phyloP scores from a whole-genome alignment of 2,888 invertebrate species.

The Ectemnius lituratus region DNA sequence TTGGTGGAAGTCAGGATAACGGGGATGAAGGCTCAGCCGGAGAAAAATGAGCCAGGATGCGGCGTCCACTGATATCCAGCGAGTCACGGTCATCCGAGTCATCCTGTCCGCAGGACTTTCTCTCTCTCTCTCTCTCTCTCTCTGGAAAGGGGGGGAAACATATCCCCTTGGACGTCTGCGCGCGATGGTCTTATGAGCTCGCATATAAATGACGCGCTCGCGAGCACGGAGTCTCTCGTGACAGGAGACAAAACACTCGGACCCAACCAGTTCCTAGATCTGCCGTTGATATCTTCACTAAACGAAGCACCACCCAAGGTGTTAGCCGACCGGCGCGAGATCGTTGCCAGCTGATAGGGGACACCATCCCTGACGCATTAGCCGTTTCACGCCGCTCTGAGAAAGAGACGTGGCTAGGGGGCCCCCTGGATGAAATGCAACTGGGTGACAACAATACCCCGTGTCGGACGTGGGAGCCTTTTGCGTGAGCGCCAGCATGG shows the following conservation, averaged over 20 bases:
- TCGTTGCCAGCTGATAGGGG: constrained; percentile 69
- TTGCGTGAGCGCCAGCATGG: constrained; percentile 11
- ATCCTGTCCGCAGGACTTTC: constrained; percentile 26
- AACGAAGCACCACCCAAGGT: constrained; percentile 75
- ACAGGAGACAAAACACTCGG: constrained; percentile 68
- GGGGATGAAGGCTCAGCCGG: not conserved
- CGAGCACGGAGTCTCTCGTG: constrained; percentile 53
- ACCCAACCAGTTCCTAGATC: constrained; percentile 63
- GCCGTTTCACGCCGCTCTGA: constrained; percentile 64
- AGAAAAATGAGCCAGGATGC: constrained; percentile 4
- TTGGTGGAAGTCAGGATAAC: not conserved
- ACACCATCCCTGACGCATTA: constrained; percentile 67
- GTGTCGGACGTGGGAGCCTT: constrained; percentile 15
- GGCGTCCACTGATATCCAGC: not conserved
- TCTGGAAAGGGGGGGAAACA: not conserved
- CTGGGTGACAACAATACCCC: constrained; percentile 66
- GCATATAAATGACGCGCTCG: constrained; percentile 64
- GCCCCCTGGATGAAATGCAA: constrained; percentile 52
- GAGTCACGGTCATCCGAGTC: constrained; percentile 1
- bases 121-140: not conserved
- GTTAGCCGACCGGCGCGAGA: constrained; percentile 68
- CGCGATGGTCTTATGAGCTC: constrained; percentile 41
- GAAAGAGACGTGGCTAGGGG: constrained; percentile 26
- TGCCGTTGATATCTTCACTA: constrained; percentile 69
- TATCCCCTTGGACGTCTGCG: constrained; percentile 14